phyloP scores from a whole-genome alignment of 1,140 invertebrate species.

The Zaprionus taronus region DNA sequence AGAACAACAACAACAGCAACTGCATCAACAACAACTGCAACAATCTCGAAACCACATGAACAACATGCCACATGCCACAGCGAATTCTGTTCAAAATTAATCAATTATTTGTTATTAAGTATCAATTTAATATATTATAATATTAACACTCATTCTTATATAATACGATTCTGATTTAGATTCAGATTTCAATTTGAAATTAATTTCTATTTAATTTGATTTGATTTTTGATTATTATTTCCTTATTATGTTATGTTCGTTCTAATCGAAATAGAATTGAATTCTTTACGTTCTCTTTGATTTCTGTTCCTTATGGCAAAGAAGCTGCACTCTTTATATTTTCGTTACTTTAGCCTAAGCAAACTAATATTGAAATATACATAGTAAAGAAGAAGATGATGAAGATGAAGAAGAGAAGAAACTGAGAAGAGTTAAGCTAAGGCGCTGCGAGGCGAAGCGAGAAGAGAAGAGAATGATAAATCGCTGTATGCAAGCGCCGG shows the following conservation, averaged over 20 bases:
- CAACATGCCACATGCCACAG: conserved; percentile 16
- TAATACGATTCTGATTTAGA: conserved; percentile 35
- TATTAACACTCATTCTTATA: conserved; percentile 33
- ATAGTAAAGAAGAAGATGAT: conserved; percentile 27
- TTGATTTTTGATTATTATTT: conserved; percentile 44
- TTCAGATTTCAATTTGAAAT: conserved; percentile 51
- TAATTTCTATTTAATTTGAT: conserved; percentile 32
- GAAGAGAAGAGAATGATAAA: background rate
- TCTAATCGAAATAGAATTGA: conserved; percentile 72
- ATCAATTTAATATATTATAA: conserved; percentile 33
- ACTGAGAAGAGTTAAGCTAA: conserved; percentile 13
- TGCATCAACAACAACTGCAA: conserved; percentile 20
- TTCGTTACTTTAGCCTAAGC: conserved; percentile 53
- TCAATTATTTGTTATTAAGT: conserved; percentile 40
- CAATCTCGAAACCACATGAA: conserved; percentile 16
- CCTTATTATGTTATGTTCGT: conserved; percentile 38
- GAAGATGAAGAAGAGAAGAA: conserved; percentile 15
- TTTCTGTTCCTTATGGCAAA: conserved; percentile 79
- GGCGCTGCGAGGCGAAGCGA: background rate
- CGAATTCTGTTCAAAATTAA: conserved; percentile 49
- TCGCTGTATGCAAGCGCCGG: conserved; percentile 36
- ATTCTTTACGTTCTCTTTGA: conserved; percentile 63
- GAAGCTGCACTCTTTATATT: conserved; percentile 63
- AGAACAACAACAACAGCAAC: background rate
- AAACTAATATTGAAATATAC: conserved; percentile 41